Percentiles rank a stretch among this genome's conserved stretches.
phyloP scores from a whole-genome alignment of 2,888 invertebrate genomes.

The Melikaiella ostensackeni region DNA sequence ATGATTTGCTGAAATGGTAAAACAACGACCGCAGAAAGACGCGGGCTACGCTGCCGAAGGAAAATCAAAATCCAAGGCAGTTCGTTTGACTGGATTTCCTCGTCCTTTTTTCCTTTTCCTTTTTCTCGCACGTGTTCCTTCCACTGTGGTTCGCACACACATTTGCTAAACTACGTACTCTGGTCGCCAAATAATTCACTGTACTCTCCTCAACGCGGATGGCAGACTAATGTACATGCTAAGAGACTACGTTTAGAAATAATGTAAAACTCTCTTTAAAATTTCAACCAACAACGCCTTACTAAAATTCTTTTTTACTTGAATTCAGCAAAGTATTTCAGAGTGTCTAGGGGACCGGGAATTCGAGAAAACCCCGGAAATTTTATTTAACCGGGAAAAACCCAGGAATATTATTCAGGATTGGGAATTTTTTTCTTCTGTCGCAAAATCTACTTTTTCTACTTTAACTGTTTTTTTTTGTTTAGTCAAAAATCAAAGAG shows the following conservation, averaged over 20 bases:
- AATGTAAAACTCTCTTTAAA: background rate
- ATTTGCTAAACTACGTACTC: conserved; percentile 12
- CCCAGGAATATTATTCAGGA: no score
- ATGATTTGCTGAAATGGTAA: conserved; percentile 56
- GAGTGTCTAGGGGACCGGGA: no score
- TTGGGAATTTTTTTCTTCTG: no score
- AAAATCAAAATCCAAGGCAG: conserved; percentile 57
- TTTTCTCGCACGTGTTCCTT: conserved; percentile 51
- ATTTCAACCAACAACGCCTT: background rate
- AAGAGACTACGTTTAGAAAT: background rate
- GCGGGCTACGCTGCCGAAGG: conserved; percentile 52
- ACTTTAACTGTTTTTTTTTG: no score
- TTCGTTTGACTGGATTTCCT: conserved; percentile 54
- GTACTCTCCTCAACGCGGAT: conserved; percentile 3
- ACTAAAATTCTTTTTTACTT: background rate
- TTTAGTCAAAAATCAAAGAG: no score
- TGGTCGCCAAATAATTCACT: conserved; percentile 36
- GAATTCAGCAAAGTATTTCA: no score
- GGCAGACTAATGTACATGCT: background rate
- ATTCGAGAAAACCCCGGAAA: no score
- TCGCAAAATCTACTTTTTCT: no score
- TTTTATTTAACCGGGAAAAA: no score
- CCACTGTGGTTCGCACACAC: conserved; percentile 28
- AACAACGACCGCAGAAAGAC: conserved; percentile 48
- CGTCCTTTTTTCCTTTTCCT: conserved; percentile 53